These are phyloP conservation scores for Polypedilum vanderplanki DNA, from an alignment of 1,140 invertebrate species.

Conservation along the genomic window DNA sequence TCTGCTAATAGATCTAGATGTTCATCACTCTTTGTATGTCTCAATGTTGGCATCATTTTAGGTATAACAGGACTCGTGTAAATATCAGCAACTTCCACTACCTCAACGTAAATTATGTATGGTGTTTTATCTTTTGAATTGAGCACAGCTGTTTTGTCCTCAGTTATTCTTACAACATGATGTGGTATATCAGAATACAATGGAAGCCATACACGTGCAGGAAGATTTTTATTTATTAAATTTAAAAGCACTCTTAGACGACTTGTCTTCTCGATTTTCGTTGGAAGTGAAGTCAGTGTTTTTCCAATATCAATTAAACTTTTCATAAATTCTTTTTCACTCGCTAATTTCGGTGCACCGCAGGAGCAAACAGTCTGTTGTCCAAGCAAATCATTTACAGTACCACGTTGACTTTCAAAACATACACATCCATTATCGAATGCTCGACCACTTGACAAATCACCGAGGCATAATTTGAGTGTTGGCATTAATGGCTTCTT, in stretches of 20 bases:
- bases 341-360: slow-evolving; percentile 69
- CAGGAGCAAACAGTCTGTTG: slow-evolving; percentile 66
- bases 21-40: slow-evolving; percentile 92
- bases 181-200: slow-evolving; percentile 89
- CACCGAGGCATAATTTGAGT: slow-evolving; percentile 69
- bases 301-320: slow-evolving; percentile 87
- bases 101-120: slow-evolving; percentile 96
- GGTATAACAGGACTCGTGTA: slow-evolving; percentile 69
- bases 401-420: slow-evolving; percentile 54
- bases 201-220: slow-evolving; percentile 95
- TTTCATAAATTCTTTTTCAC: slow-evolving; percentile 81
- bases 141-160: slow-evolving; percentile 87
- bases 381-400: slow-evolving; percentile 64
- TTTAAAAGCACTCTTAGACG: slow-evolving; percentile 86
- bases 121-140: slow-evolving; percentile 99
- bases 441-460: slow-evolving; percentile 84
- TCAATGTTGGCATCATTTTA: slow-evolving; percentile 69
- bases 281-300: slow-evolving; percentile 77
- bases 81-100: slow-evolving; percentile 84
- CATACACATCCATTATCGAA: slow-evolving; percentile 96
- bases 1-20: slow-evolving; percentile 34
- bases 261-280: slow-evolving; percentile 90
- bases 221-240: slow-evolving; percentile 91
- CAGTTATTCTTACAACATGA: slow-evolving; percentile 80
- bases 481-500: slow-evolving; percentile 45